Evolutionary conservation across 92 coral and sea anemone species (phyloP), one percentile per base, ranked within the genome.

Genomic region (Epizoanthus fatuus): DNA sequence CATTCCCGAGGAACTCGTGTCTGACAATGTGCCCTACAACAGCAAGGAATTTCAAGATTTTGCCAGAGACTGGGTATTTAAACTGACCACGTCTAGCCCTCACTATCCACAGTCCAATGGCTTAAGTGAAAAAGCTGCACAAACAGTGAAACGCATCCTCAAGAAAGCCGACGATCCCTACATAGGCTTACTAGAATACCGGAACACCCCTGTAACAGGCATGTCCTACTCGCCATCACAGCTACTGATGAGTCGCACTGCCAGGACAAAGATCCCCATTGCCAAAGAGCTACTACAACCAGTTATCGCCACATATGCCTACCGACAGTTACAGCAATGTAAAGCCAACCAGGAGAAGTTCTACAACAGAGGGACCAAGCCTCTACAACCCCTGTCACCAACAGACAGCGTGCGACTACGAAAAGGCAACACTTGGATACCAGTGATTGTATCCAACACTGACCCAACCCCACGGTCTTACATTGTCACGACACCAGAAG

Each of bases 351-450:
- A 22, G 25, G 25, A 22, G 25, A 22, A 22, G 25, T 22, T 22
- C 25, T 22, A 22, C 25, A 22, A 22, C 0, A 77, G 52, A 32
- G 63, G 55, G 51, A 74, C 58, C 79, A 22, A 79, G 60, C 74
- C 90, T 35, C 72, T 87, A n/a, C 69, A 49, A 47, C 75, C 80
- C 9, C 80, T 91, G 74, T 56, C 84, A 66, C 83, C 64, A 11
- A 60, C 84, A 42, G 90, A 91, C 66, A 81, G 25, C 52, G 86
- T 88, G 83, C 72, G 87, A 72, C 47, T 87, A 56, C 81, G 87
- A 20, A 56, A 88, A 84, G 92, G 87, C 32, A 91, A 84, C 49
- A 70, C 59, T 52, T 90, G 90, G 93, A 64, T 79, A 39, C 93
- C 93, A 35, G 75, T 76, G 45, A 15, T 62, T 19, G 82, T 75